Evolutionary conservation across 1,140 invertebrate species (phyloP).

Genomic region (Pseudobourletiella spinata): DNA sequence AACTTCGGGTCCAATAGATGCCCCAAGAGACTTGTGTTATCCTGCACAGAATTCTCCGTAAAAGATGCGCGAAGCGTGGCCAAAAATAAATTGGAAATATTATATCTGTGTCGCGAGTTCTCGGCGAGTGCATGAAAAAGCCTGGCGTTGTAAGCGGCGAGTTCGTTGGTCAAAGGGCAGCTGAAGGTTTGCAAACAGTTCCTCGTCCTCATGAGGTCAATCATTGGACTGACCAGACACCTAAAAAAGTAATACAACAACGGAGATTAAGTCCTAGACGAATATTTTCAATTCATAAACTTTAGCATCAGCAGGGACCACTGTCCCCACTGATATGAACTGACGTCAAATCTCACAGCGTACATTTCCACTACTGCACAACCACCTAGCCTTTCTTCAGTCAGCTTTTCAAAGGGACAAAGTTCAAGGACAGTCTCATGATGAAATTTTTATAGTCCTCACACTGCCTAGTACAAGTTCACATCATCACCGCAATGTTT

Average conservation of each 20-base stretch:
- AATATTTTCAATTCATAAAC: no score
- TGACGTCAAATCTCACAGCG: no score
- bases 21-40: background rate
- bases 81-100: constrained; percentile 13
- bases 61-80: constrained; percentile 11
- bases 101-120: background rate
- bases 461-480: no score
- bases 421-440: no score
- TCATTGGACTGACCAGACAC: constrained; percentile 15
- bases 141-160: background rate
- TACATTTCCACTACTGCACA: no score
- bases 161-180: constrained; percentile 19
- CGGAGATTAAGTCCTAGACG: no score
- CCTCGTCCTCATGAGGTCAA: constrained; percentile 4
- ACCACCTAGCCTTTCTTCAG: no score
- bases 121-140: constrained; percentile 7
- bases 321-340: no score
- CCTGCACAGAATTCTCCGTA: background rate
- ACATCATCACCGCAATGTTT: no score
- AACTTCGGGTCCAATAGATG: background rate
- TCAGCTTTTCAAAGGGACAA: no score
- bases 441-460: no score
- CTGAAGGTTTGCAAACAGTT: constrained; percentile 23
- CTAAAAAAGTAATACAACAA: constrained; percentile 15
- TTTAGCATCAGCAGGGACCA: no score